Conservation (phyloP, 2,113 vertebrate species). For the Struthidea cinerea region DNA sequence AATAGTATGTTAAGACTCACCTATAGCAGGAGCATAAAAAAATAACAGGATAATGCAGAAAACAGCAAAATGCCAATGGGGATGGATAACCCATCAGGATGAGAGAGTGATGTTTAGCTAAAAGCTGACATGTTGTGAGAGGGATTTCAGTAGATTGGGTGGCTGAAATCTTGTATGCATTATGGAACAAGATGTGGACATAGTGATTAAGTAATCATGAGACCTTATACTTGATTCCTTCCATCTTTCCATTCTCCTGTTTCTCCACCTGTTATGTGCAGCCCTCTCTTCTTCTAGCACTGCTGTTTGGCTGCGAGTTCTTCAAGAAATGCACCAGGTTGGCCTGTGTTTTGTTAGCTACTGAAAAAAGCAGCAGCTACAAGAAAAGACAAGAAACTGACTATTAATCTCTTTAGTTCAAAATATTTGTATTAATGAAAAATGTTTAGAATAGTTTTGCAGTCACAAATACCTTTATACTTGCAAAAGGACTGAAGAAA, state of each 20-base stretch:
- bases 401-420: neutral
- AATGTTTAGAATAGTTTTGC: neutral
- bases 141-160: conserved; percentile 17
- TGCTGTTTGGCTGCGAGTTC: neutral
- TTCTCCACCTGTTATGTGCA: conserved; percentile 16
- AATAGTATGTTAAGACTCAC: neutral
- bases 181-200: conserved; percentile 39
- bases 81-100: neutral
- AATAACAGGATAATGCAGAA: neutral
- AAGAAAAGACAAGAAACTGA: neutral
- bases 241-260: conserved; percentile 53
- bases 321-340: neutral
- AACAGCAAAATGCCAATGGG: neutral
- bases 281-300: neutral
- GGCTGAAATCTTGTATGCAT: conserved; percentile 46
- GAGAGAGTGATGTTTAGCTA: neutral
- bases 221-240: conserved; percentile 32
- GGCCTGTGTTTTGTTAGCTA: neutral
- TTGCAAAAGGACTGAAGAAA: neutral
- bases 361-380: neutral
- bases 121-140: neutral
- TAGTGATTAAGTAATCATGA: conserved; percentile 55
- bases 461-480: neutral
- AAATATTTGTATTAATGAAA: neutral
- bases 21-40: neutral